Evolutionary conservation across 2,888 invertebrate genomes (phyloP), one percentile per base, ranked within the genome.

Genomic region (Hemicrepidius hirtus): DNA sequence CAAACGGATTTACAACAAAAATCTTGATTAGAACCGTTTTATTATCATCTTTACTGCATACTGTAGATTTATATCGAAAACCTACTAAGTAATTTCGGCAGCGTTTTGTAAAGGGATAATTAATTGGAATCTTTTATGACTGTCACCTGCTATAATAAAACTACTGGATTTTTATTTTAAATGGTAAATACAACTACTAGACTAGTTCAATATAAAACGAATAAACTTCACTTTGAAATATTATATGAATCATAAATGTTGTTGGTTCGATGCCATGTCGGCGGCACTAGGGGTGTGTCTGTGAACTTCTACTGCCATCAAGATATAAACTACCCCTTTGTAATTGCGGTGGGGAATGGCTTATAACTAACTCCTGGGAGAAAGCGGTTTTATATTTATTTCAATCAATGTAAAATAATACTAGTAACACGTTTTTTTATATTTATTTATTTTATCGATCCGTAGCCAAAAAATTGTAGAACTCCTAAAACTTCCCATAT

Each of bases 181-280:
- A 37, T 20, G 18, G 57, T 37, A 57, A 37, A 10, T 37, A 21
- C 35, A n/a, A n/a, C n/a, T n/a, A 13, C 20, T 20, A 18, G 37
- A 57, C 20, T 60, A 24, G 28, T 18, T 44, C 24, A 18, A 10
- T 44, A 44, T 18, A 28, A 28, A 60, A 60, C 18, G 21, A 60
- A 60, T 41, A 60, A 57, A 60, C n/a, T 13, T 24, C 41, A 13
- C 21, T 37, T 41, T 7, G 41, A 44, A 44, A 44, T 60, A 21
- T 44, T 60, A 24, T 41, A 60, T 60, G 60, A 60, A 60, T 60
- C 60, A 60, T 60, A 60, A 44, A 44, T 18, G 41, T 60, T 60
- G 60, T 60, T 60, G 60, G 60, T 60, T 60, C 60, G 60, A 60
- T 60, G 60, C 44, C 60, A 60, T 44, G 20, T 60, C 24, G 16